Conservation (phyloP, 1,140 invertebrate species). For the Pissodes strobi region DNA sequence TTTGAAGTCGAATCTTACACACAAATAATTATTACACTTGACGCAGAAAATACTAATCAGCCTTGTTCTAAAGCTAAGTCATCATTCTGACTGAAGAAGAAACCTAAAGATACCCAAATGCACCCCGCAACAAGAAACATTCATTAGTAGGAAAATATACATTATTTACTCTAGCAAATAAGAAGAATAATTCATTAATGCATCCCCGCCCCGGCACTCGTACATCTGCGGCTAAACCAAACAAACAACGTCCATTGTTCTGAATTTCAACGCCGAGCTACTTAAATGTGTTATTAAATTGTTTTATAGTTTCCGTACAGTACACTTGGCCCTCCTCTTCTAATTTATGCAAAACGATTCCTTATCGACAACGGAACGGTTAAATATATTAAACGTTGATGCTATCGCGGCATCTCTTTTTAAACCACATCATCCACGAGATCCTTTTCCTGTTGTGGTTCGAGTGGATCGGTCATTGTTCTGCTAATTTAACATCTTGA, state of each 20-base stretch:
- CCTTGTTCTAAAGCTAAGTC: too few relatives aligned
- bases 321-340: constrained; percentile 23
- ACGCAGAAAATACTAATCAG: too few relatives aligned
- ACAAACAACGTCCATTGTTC: constrained; percentile 52
- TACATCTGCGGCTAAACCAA: background rate
- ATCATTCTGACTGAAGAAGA: too few relatives aligned
- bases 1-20: too few relatives aligned
- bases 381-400: background rate
- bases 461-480: constrained; percentile 6
- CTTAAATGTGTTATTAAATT: constrained; percentile 55
- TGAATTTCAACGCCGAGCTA: constrained; percentile 47
- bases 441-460: constrained; percentile 4
- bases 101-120: too few relatives aligned
- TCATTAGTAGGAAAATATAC: too few relatives aligned
- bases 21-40: too few relatives aligned
- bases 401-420: background rate
- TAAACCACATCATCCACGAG: background rate
- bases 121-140: too few relatives aligned
- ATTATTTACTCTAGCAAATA: background rate
- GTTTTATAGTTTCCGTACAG: constrained; percentile 51
- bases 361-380: constrained; percentile 2
- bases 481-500: constrained; percentile 5
- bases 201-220: background rate
- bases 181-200: background rate
- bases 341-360: constrained; percentile 45